These are phyloP conservation scores for Litocranius walleri DNA, from an alignment of 2,113 vertebrate genomes.

Conservation along the genomic window DNA sequence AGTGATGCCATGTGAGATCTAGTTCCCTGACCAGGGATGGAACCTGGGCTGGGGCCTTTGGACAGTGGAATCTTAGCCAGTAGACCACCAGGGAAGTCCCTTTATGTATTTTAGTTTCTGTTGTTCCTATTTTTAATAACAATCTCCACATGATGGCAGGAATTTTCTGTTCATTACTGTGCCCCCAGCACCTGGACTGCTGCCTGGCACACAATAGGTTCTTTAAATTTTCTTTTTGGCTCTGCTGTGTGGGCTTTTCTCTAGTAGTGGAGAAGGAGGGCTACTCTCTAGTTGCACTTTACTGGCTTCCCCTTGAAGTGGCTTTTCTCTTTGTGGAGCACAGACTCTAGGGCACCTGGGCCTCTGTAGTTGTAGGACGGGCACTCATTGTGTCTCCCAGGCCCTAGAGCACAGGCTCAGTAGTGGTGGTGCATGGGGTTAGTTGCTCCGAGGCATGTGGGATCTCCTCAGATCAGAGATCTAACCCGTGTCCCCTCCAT, in stretches of 20 bases:
- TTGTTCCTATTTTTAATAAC: neutral
- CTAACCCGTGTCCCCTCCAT: neutral
- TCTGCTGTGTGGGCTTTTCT: neutral
- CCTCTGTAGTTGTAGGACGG: neutral
- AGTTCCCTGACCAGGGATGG: neutral
- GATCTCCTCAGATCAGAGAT: neutral
- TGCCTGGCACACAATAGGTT: neutral
- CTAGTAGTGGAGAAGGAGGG: neutral
- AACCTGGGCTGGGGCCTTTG: neutral
- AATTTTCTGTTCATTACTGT: neutral
- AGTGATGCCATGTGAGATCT: neutral
- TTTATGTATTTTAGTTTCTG: neutral
- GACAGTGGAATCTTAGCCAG: neutral
- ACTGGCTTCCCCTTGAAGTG: neutral
- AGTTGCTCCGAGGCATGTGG: neutral
- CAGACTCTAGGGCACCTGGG: neutral
- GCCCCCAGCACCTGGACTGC: neutral
- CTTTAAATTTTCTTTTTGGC: neutral
- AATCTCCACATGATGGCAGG: neutral
- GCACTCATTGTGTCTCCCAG: neutral
- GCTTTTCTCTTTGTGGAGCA: neutral
- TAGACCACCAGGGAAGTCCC: neutral
- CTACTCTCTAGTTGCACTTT: neutral
- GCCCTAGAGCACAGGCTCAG: neutral
- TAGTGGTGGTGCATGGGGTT: neutral